phyloP scores from a whole-genome alignment of 2,113 vertebrate species.

The Poeciliopsis occidentalis region DNA sequence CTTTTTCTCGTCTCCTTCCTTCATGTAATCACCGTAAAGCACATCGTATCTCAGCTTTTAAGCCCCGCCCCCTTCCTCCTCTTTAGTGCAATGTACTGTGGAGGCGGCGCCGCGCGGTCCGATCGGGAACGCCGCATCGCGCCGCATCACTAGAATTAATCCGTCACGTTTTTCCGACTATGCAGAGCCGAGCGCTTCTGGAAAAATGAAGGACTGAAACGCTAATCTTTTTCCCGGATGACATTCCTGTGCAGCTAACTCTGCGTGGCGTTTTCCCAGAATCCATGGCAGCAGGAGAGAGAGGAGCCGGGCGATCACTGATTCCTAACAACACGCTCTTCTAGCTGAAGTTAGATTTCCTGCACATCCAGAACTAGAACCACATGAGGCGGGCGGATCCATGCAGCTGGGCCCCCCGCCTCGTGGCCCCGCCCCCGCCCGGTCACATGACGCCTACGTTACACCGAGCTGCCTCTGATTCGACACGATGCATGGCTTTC shows the following conservation, averaged over 20 bases:
- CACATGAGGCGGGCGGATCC: not conserved
- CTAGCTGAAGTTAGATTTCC: not conserved
- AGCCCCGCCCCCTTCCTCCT: constrained; percentile 10
- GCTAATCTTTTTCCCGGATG: not conserved
- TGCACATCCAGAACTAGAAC: constrained; percentile 39
- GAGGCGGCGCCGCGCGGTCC: too few species aligned
- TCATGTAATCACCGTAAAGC: constrained; percentile 55
- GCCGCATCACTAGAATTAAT: not conserved
- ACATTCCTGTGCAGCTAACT: constrained; percentile 38
- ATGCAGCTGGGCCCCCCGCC: constrained; percentile 35
- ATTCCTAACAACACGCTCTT: not conserved
- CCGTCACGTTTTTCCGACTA: constrained; percentile 39
- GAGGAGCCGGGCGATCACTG: too few species aligned
- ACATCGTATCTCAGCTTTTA: constrained; percentile 58
- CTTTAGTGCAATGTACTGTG: constrained; percentile 70
- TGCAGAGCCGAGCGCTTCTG: constrained; percentile 57
- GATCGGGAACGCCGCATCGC: too few species aligned
- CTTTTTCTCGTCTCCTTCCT: constrained; percentile 47
- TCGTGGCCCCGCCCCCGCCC: constrained; percentile 6
- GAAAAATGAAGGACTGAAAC: constrained; percentile 40
- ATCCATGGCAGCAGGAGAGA: too few species aligned
- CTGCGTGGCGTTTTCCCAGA: constrained; percentile 28
- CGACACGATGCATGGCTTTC: constrained; percentile 68
- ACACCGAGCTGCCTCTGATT: constrained; percentile 76
- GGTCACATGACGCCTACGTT: constrained; percentile 59